phyloP scores from a whole-genome alignment of 1,140 invertebrate species.

The Dendrolimus kikuchii region DNA sequence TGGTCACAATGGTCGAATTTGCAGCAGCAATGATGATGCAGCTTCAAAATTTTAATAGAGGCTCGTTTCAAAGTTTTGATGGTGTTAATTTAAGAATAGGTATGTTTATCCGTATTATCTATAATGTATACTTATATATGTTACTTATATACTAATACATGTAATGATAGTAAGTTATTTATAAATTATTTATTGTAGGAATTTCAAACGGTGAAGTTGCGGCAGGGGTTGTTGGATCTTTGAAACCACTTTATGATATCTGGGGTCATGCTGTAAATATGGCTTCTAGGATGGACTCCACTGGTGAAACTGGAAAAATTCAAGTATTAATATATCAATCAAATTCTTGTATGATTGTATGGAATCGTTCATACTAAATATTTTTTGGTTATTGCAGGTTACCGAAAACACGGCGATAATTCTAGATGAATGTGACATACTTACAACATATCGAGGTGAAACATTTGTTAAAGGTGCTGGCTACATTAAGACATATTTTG shows the following conservation, averaged over 20 bases:
- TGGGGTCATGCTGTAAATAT: slow-evolving; percentile 97
- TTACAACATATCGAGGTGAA: slow-evolving; percentile 79
- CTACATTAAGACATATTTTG: slow-evolving; percentile 82
- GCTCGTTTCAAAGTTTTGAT: slow-evolving; percentile 66
- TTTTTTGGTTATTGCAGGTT: slow-evolving; percentile 64
- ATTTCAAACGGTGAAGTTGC: slow-evolving; percentile 89
- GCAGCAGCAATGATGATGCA: slow-evolving; percentile 71
- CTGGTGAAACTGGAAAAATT: slow-evolving; percentile 84
- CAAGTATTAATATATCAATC: slow-evolving; percentile 73
- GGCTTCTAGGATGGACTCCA: slow-evolving; percentile 93
- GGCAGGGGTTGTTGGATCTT: slow-evolving; percentile 91
- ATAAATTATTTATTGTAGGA: slow-evolving; percentile 52
- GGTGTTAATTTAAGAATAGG: slow-evolving; percentile 71
- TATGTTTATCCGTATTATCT: slow-evolving; percentile 35
- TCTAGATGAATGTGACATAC: slow-evolving; percentile 78
- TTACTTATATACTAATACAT: not conserved
- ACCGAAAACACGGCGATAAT: slow-evolving; percentile 82
- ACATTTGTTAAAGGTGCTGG: slow-evolving; percentile 85
- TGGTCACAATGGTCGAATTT: slow-evolving; percentile 68
- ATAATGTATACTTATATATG: not conserved
- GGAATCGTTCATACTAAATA: too few species aligned
- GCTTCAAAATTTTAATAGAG: slow-evolving; percentile 62
- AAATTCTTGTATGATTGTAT: not conserved
- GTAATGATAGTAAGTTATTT: not conserved
- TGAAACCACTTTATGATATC: slow-evolving; percentile 92